Conservation (phyloP, 2,888 invertebrate genomes). For the Anthrax anthrax region DNA sequence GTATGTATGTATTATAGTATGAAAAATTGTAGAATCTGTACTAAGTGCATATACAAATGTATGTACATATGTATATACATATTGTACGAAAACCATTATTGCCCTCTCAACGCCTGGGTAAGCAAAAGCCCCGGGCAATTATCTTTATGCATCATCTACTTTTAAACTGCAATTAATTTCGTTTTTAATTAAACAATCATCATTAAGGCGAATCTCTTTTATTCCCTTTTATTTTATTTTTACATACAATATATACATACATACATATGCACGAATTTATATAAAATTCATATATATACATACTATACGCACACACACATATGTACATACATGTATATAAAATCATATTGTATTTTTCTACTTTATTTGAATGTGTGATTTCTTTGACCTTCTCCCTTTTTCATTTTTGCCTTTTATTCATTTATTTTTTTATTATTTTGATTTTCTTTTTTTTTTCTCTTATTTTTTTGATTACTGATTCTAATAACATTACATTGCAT, state of each 20-base stretch:
- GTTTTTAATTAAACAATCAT: slow-evolving; percentile 12
- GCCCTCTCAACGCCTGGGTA: neutral
- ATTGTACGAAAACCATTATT: neutral
- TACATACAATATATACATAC: too few relatives aligned
- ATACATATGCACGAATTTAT: neutral
- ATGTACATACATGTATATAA: too few relatives aligned
- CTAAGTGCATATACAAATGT: too few relatives aligned
- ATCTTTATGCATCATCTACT: slow-evolving; percentile 11
- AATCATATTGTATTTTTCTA: neutral
- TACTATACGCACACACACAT: too few relatives aligned
- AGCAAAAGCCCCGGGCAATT: slow-evolving; percentile 6
- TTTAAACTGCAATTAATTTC: slow-evolving; percentile 11
- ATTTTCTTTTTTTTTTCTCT: too few relatives aligned
- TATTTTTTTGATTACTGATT: too few relatives aligned
- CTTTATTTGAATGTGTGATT: neutral
- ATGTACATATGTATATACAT: too few relatives aligned
- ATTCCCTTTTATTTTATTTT: neutral
- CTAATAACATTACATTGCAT: too few relatives aligned
- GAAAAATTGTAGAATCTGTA: too few relatives aligned
- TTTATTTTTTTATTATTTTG: too few relatives aligned
- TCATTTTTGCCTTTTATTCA: too few relatives aligned
- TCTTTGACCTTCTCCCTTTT: neutral
- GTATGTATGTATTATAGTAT: too few relatives aligned
- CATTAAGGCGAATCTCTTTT: slow-evolving; percentile 4
- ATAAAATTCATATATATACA: neutral